These are phyloP conservation scores for Drosophila kikkawai DNA, from an alignment of 1,140 invertebrate species.

Conservation along the genomic window DNA sequence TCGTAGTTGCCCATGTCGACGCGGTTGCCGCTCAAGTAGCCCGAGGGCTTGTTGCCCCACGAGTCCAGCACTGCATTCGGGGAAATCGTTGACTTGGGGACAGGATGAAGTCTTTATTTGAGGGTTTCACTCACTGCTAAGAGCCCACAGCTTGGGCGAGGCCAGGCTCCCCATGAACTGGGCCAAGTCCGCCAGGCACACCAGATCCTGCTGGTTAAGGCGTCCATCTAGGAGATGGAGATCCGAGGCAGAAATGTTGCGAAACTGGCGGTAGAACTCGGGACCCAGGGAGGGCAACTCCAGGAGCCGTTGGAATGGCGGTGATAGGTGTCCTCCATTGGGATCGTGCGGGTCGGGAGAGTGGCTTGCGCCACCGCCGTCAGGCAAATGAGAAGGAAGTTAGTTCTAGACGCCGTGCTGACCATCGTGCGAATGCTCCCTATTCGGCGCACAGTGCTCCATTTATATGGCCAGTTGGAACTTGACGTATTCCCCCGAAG, in stretches of 20 bases:
- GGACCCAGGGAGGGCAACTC: constrained; percentile 41
- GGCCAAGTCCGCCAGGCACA: constrained; percentile 42
- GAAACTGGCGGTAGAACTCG: constrained; percentile 41
- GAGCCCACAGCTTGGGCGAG: constrained; percentile 39
- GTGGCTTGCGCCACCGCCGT: background rate
- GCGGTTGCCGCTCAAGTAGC: constrained; percentile 48
- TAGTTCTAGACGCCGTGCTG: background rate
- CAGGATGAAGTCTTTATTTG: too few relatives aligned
- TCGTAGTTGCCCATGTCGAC: constrained; percentile 71
- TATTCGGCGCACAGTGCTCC: background rate
- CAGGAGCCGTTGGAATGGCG: constrained; percentile 10
- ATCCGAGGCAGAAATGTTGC: constrained; percentile 34
- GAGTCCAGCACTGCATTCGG: constrained; percentile 61
- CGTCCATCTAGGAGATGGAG: background rate
- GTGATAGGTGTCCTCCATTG: background rate
- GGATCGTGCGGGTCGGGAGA: background rate
- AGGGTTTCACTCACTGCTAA: constrained; percentile 43
- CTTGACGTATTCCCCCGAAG: background rate
- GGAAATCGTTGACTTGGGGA: too few relatives aligned
- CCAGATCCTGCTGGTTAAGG: constrained; percentile 26
- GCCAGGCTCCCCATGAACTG: constrained; percentile 25
- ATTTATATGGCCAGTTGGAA: constrained; percentile 3
- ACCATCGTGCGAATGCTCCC: constrained; percentile 8
- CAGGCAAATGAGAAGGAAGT: background rate
- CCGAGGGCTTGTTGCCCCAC: constrained; percentile 66